Evolutionary conservation across 1,140 invertebrate species (phyloP), one percentile per base, ranked within the genome.

Genomic region (Pteromalus puparum): DNA sequence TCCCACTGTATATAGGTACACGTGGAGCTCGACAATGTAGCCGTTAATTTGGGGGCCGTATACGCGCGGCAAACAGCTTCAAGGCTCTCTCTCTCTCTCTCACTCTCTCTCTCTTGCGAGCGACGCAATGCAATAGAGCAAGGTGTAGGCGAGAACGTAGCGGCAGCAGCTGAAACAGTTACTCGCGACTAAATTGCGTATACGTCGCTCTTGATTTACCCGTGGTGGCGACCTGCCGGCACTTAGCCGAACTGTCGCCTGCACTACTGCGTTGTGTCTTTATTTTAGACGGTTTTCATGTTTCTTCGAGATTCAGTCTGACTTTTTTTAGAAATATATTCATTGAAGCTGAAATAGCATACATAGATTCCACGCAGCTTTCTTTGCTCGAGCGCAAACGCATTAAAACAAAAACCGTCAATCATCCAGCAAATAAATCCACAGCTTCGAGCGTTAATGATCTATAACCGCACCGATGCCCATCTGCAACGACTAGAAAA

Each of bases 141-240:
- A 38, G 42, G 28, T 74, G 72, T 74, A 38, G 72, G 72, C 28
- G 72, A 74, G 72, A 70, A 70, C 26, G 67, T 10, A n/a, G 67
- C 65, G 30, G 30, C 30, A 34, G 30, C 30, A 34, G 30, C 30
- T 34, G 30, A 34, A 26, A 0, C 15, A 21, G 70, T 34, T 73
- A 26, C 67, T 68, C 67, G 70, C 70, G 28, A 13, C 9, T 68
- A 70, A 81, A 81, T 81, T 81, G 78, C 78, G 42, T 4, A 13
- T 38, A 34, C 67, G 78, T 81, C 78, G 42, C 34, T 81, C 18
- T 81, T 72, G 78, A 81, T 81, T 81, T 81, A n/a, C 34, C 67
- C 78, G 38, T 2, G 3, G 77, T n/a, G 24, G 24, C 42, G 30
- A 61, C 4, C 30, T 67, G 61, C 61, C 76, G 30, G 78, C 78